phyloP scores from a whole-genome alignment of 2,888 invertebrate species.

The Acholoe squamosa region DNA sequence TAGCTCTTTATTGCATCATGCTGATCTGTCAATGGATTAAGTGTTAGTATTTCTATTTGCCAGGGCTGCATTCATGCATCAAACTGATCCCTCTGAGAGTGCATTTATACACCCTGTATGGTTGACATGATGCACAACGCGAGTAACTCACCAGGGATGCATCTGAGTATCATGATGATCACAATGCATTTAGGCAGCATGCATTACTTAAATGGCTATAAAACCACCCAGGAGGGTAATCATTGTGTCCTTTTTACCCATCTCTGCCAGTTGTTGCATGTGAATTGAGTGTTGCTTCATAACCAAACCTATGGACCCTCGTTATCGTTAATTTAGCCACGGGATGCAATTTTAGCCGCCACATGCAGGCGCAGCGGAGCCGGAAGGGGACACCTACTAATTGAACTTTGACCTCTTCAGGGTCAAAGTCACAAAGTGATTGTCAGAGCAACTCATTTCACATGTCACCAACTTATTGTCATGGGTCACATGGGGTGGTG shows the following conservation, averaged over 20 bases:
- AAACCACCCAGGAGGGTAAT: neutral
- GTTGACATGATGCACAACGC: neutral
- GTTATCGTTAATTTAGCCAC: conserved; percentile 25
- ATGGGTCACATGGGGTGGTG: conserved; percentile 32
- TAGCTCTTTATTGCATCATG: no score
- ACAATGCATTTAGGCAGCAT: neutral
- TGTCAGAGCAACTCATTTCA: conserved; percentile 49
- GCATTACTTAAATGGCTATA: neutral
- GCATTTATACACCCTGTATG: no score
- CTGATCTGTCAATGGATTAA: no score
- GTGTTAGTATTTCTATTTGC: no score
- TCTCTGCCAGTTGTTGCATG: neutral
- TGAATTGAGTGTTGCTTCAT: conserved; percentile 1
- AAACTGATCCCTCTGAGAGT: no score
- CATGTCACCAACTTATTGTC: conserved; percentile 47
- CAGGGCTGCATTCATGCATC: no score
- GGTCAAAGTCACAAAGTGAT: neutral
- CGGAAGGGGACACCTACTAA: conserved; percentile 40
- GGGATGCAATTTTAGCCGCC: neutral
- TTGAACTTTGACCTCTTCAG: conserved; percentile 5
- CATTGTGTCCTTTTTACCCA: neutral
- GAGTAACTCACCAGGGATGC: neutral
- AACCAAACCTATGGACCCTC: neutral
- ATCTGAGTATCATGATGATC: neutral
- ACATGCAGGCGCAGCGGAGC: neutral